Base-by-base conservation (phyloP, 2,888 invertebrate genomes). In the Drosophila setosimentum region DNA sequence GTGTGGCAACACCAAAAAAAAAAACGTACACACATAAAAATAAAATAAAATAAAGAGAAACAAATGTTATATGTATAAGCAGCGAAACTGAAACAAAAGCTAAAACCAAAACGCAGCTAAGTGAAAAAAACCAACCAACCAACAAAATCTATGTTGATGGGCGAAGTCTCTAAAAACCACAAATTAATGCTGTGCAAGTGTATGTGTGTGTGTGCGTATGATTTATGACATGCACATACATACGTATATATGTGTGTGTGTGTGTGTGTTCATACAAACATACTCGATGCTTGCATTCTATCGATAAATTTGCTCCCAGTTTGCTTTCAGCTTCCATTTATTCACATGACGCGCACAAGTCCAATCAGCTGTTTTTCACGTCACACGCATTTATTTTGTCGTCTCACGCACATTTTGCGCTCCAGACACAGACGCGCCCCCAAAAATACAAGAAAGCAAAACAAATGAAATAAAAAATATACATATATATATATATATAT, bases 341-440 rank as follows among this genome's bases (percentile, higher is more conserved):
- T 49, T 57, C 40, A 29, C 40, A 35, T 37, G 27, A 13, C 65
- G 55, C 48, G 5, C 51, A 27, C 32, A 16, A 48, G 30, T 58
- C 24, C 45, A 51, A 73, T 65, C 77, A 77, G 77, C 77, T 78
- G 77, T 80, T 72, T 58, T 53, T 21, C 58, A 24, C 63, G 55
- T 60, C 67, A 50, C 64, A 67, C 66, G 58, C 67, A 71, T 37
- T 48, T 59, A 3, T 57, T 29, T 21, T 11, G 57, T 40, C 37
- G 61, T 63, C 62, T 63, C 77, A 78, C 78, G 78, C 78, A 78
- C 65, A 72, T 67, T 80, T 63, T 55, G n/a, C 32, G 70, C 53
- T 76, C 55, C 72, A 76, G 62, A 68, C 80, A 53, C 40, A 68
- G 78, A 73, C 78, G 81, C 66, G 78, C 78, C 78, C 77, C 78